Evolutionary conservation across 2,888 invertebrate species (phyloP), one percentile per base, ranked within the genome.

Genomic region (Apoda limacodes): DNA sequence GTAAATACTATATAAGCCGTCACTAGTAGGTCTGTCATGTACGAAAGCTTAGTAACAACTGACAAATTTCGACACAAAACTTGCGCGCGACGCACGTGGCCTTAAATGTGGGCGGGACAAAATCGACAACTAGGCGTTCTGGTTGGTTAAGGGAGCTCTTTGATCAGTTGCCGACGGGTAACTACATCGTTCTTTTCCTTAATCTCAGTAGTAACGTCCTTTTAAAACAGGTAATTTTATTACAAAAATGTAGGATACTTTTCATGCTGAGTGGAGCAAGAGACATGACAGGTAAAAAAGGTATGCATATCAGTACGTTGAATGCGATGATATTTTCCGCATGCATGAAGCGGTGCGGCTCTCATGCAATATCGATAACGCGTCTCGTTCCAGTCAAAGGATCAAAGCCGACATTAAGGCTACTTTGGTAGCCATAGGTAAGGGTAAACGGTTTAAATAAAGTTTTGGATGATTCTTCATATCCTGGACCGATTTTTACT

Each of bases 191-290:
- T 69, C 60, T 69, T 66, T 59, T 69, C 72, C 76, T 78, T 78
- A 80, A 80, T 78, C 78, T 78, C 76, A 60, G 72, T 71, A 78
- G 71, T 75, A 74, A 72, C 67, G 66, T 78, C 68, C 76, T 75
- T 76, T 78, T 75, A 78, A 78, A 78, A 76, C 75, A 75, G 71
- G 78, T 78, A 78, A 78, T 76, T 72, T 76, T 67, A 75, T 78
- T 76, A 70, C 62, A 75, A 76, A 75, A 74, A 70, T 66, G 65
- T 65, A n/a, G 59, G 52, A 66, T 65, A 67, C 62, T 66, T 69
- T 75, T 71, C 66, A 66, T 64, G 69, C 65, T 64, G 66, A 70
- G 63, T 62, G 63, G 63, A 64, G 63, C 63, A 60, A 61, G 52
- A 57, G 53, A 42, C 47, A 53, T 50, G 52, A 37, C 34, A 46